These are phyloP conservation scores for Naja naja DNA, from an alignment of 2,113 vertebrate species.

Conservation along the genomic window DNA sequence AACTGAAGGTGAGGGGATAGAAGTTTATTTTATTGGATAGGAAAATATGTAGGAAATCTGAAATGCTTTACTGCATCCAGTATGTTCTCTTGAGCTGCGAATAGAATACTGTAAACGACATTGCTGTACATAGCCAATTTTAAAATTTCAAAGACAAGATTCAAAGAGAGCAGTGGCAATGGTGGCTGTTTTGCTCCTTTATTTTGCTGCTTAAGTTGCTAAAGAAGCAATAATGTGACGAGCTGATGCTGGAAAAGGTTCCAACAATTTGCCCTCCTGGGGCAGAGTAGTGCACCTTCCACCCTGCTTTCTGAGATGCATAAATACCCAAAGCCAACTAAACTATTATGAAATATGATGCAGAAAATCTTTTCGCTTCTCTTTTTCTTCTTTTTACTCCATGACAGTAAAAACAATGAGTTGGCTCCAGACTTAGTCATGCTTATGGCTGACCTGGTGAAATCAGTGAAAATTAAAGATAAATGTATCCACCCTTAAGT, in stretches of 20 bases:
- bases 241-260: background rate
- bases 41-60: background rate
- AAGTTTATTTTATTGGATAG: background rate
- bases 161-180: background rate
- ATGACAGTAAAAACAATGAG: background rate
- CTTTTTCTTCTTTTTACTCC: background rate
- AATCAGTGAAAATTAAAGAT: background rate
- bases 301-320: background rate
- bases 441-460: background rate
- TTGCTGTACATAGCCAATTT: background rate
- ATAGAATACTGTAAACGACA: background rate
- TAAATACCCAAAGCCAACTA: background rate
- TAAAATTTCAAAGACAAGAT: background rate
- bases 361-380: background rate
- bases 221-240: background rate
- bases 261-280: background rate
- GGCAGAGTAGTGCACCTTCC: background rate
- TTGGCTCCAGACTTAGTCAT: background rate
- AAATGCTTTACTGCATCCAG: background rate
- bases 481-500: background rate
- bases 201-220: background rate
- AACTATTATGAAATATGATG: background rate
- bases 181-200: background rate
- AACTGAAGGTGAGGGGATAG: background rate
- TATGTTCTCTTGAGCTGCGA: background rate